Evolutionary conservation across 2,888 invertebrate genomes (phyloP).

Genomic region (Mycalesis mineus): DNA sequence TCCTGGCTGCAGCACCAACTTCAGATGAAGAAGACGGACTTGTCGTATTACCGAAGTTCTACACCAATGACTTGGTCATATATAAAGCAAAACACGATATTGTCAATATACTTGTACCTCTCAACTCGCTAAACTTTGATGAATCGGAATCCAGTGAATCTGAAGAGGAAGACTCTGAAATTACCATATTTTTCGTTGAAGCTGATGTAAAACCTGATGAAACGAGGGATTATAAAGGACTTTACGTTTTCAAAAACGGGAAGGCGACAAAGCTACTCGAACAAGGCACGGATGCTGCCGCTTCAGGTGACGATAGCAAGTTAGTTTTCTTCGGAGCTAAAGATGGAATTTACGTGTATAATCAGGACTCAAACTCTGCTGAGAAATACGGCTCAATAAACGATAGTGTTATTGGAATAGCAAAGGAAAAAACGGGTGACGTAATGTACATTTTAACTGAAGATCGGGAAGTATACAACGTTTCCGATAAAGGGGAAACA

Average conservation of each 20-base stretch:
- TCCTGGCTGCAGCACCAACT: constrained; percentile 27
- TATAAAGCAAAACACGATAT: constrained; percentile 34
- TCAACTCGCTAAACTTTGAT: constrained; percentile 32
- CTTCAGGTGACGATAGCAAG: constrained; percentile 39
- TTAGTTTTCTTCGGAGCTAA: constrained; percentile 46
- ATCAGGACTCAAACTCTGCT: constrained; percentile 28
- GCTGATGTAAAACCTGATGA: constrained; percentile 27
- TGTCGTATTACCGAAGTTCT: constrained; percentile 26
- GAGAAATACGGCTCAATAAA: constrained; percentile 35
- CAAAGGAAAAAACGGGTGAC: constrained; percentile 32
- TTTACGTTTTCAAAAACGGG: constrained; percentile 36
- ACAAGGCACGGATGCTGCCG: constrained; percentile 41
- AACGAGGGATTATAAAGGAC: constrained; percentile 36
- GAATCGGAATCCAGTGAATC: constrained; percentile 24
- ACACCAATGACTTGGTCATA: constrained; percentile 15
- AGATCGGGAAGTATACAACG: constrained; percentile 48
- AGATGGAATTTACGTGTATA: constrained; percentile 50
- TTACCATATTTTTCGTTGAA: constrained; percentile 32
- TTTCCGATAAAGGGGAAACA: constrained; percentile 48
- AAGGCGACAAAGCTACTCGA: constrained; percentile 41
- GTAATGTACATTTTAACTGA: constrained; percentile 51
- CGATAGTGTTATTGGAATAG: constrained; percentile 36
- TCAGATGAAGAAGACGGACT: constrained; percentile 20
- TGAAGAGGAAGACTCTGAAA: neutral
- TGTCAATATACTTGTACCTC: constrained; percentile 31